Percentiles rank a stretch among this genome's conserved stretches.
phyloP scores from a whole-genome alignment of 2,113 vertebrate genomes.

The Siniperca knerii region DNA sequence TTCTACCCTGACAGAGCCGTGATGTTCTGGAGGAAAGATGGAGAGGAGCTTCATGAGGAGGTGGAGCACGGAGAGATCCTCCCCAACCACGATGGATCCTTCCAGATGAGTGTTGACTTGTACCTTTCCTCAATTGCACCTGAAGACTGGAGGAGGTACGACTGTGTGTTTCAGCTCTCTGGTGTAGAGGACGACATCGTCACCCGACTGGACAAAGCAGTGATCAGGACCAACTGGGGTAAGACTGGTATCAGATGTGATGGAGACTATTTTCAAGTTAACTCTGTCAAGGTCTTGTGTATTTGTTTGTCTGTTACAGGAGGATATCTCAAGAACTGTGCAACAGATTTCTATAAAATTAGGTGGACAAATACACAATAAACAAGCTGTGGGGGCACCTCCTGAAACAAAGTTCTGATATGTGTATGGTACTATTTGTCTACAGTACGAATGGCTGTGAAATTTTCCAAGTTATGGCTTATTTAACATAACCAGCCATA shows the following conservation, averaged over 20 bases:
- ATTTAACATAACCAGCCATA: too few species aligned
- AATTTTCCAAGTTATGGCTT: too few species aligned
- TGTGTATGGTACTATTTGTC: too few species aligned
- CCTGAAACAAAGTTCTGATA: too few species aligned
- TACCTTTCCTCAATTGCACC: background rate
- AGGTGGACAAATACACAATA: too few species aligned
- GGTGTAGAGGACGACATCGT: background rate
- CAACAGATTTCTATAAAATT: too few species aligned
- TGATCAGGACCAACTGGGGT: constrained; percentile 41
- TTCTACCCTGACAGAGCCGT: constrained; percentile 47
- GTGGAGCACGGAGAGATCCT: constrained; percentile 59
- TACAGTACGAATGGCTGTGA: too few species aligned
- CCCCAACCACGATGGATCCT: constrained; percentile 70
- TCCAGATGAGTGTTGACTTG: constrained; percentile 62
- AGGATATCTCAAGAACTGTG: too few species aligned
- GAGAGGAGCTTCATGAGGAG: constrained; percentile 46
- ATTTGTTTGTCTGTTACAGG: too few species aligned
- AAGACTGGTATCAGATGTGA: background rate
- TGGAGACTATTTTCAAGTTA: too few species aligned
- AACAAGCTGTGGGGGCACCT: too few species aligned
- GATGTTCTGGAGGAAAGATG: constrained; percentile 56
- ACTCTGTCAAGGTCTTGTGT: too few species aligned
- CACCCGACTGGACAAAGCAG: constrained; percentile 16
- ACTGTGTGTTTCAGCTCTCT: constrained; percentile 50
- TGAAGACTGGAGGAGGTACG: constrained; percentile 32